Evolutionary conservation across 2,113 vertebrate genomes (phyloP).

Genomic region (Anolis carolinensis): DNA sequence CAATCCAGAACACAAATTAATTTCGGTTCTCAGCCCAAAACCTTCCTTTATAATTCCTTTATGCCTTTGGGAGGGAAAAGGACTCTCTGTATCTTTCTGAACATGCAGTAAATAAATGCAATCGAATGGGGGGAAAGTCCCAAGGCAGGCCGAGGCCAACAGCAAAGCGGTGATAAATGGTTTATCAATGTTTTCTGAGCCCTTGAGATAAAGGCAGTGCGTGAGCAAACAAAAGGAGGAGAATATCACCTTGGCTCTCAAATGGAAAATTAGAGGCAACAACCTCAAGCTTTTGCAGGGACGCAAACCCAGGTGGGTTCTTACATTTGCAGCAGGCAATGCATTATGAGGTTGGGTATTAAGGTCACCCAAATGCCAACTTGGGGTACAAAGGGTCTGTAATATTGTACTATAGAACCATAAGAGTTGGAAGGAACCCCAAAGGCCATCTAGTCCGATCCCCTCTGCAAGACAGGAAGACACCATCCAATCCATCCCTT

Average conservation of each 20-base stretch:
- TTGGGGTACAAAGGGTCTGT: too few relatives aligned
- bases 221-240: not conserved
- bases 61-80: slow-evolving; percentile 31
- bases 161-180: not conserved
- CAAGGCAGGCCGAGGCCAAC: not conserved
- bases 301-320: not conserved
- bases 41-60: slow-evolving; percentile 15
- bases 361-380: too few relatives aligned
- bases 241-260: not conserved
- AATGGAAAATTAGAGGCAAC: not conserved
- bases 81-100: slow-evolving; percentile 4
- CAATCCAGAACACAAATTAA: too few relatives aligned
- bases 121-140: not conserved
- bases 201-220: not conserved
- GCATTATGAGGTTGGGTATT: too few relatives aligned
- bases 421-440: too few relatives aligned
- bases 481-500: too few relatives aligned
- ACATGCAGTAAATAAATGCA: slow-evolving; percentile 26
- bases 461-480: not conserved
- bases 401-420: too few relatives aligned
- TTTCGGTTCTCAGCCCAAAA: slow-evolving; percentile 4
- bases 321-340: too few relatives aligned
- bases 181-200: slow-evolving; percentile 19
- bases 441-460: too few relatives aligned
- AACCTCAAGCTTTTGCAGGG: not conserved